A percentile compares a stretch with the other conserved stretches of the same genome.
These are phyloP conservation scores for Taenioides sp. DNA, from an alignment of 2,797 vertebrate genomes.

Conservation along the genomic window DNA sequence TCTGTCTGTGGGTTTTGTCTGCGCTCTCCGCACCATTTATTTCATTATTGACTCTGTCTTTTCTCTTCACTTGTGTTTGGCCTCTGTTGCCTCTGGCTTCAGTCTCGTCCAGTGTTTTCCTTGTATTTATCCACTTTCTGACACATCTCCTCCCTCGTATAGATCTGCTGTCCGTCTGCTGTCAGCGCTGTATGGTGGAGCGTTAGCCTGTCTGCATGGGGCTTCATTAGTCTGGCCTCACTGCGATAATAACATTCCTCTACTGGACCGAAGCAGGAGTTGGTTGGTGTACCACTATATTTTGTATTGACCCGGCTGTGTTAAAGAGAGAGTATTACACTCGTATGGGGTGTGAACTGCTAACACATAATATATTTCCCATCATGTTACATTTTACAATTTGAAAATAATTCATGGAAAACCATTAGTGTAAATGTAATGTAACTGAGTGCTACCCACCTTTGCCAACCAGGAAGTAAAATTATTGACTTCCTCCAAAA, in stretches of 20 bases:
- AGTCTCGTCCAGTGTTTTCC: slow-evolving; percentile 3
- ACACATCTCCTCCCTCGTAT: slow-evolving; percentile 11
- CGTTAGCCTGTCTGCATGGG: slow-evolving; percentile 44
- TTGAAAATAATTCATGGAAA: too few relatives aligned
- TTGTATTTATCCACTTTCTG: slow-evolving; percentile 6
- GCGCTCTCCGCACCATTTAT: slow-evolving; percentile 9
- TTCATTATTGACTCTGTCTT: slow-evolving; percentile 6
- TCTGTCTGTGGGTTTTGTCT: neutral
- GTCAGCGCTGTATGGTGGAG: slow-evolving; percentile 24
- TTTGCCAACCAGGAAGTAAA: too few relatives aligned
- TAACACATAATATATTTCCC: too few relatives aligned
- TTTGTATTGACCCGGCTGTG: neutral
- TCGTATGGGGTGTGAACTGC: too few relatives aligned
- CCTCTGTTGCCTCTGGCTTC: neutral
- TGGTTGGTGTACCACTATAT: neutral
- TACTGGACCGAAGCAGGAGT: slow-evolving; percentile 64
- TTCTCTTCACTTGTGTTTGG: slow-evolving; percentile 36
- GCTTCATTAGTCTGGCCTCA: slow-evolving; percentile 73
- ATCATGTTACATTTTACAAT: too few relatives aligned
- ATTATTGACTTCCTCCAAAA: too few relatives aligned
- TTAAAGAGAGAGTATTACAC: too few relatives aligned
- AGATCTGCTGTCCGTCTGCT: slow-evolving; percentile 5
- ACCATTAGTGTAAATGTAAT: too few relatives aligned
- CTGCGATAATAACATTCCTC: slow-evolving; percentile 76
- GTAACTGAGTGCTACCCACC: too few relatives aligned